Base-by-base conservation (phyloP, 1,140 invertebrate species). In the Oreohelix idahoensis region DNA sequence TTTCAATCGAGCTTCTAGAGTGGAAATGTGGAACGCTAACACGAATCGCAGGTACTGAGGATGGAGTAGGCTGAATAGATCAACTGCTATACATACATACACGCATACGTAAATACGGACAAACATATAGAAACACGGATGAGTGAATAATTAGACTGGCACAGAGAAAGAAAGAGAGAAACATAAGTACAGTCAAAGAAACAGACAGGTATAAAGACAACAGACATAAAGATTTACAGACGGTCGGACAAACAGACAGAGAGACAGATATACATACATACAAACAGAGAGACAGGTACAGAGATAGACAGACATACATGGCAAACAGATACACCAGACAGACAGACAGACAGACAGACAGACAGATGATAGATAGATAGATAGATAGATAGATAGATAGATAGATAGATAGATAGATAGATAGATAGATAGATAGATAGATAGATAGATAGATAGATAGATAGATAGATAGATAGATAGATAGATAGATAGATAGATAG, bases 1-100 rank as follows among this genome's bases (percentile, higher is more conserved):
- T 0, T 87, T 85, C 66, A 38, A 69, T 29, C 26, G 70, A 20
- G 81, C 83, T 42, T 4, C 20, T 20, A 87, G 87, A 1, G 85
- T 86, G 26, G 86, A 87, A 38, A 89, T 90, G 87, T 90, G 88
- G 89, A 88, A 88, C 76, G 75, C 87, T 8, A 90, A 89, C 83
- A 88, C 88, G 0, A 63, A 95, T 36, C 93, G 98, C 84, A 97
- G 95, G 86, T 45, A n/a, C n/a, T n/a, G n/a, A n/a, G n/a, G n/a
- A 85, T 96, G 8, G 8, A 17, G 45, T 49, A 49, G 8, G 45
- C 8, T 49, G 17, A 49, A n/a, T n/a, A 45, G 5, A 45, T 45
- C 5, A 45, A 15, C 15, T 8, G 42, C 15, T 45, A 58, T 10
- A 58, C 10, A n/a, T 5, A 20, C 20, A 58, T 58, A 58, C 53